These are phyloP conservation scores for Tenodera sinensis DNA, from an alignment of 2,888 invertebrate genomes.

Conservation along the genomic window DNA sequence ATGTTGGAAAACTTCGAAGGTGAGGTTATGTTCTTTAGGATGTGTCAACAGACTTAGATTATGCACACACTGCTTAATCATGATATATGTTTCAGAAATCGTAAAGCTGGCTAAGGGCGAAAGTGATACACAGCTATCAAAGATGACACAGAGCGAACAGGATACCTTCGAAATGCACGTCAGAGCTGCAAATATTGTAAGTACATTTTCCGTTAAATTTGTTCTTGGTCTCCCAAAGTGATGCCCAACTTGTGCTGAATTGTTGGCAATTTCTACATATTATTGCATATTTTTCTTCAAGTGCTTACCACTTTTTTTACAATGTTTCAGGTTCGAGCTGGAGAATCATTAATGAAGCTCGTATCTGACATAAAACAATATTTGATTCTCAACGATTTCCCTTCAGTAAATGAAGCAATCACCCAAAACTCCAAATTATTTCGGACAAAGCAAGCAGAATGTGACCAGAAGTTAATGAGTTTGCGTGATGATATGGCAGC, in stretches of 20 bases:
- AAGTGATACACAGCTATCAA: conserved; percentile 82
- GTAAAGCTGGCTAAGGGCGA: conserved; percentile 86
- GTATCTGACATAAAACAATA: conserved; percentile 98
- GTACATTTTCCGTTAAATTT: conserved; percentile 30
- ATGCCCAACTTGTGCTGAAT: too few species aligned
- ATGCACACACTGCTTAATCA: not conserved
- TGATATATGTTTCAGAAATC: conserved; percentile 63
- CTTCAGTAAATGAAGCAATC: conserved; percentile 95
- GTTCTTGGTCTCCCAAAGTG: too few species aligned
- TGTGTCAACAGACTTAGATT: not conserved
- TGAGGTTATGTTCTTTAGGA: conserved; percentile 42
- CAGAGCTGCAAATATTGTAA: conserved; percentile 84
- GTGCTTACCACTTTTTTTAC: not conserved
- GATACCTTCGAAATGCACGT: conserved; percentile 97
- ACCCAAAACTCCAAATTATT: conserved; percentile 88
- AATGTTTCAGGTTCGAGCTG: conserved; percentile 71
- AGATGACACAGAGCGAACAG: conserved; percentile 90
- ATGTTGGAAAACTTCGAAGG: conserved; percentile 98
- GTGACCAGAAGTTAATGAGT: conserved; percentile 89
- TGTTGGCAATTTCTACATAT: too few species aligned
- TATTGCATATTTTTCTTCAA: too few species aligned
- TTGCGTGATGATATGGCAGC: conserved; percentile 92
- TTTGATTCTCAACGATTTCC: conserved; percentile 95
- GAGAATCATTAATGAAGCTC: conserved; percentile 94
- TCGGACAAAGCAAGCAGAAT: conserved; percentile 84